Evolutionary conservation across 2,113 vertebrate genomes (phyloP), one percentile per base, ranked within the genome.

Genomic region (Budorcas taxicolor): DNA sequence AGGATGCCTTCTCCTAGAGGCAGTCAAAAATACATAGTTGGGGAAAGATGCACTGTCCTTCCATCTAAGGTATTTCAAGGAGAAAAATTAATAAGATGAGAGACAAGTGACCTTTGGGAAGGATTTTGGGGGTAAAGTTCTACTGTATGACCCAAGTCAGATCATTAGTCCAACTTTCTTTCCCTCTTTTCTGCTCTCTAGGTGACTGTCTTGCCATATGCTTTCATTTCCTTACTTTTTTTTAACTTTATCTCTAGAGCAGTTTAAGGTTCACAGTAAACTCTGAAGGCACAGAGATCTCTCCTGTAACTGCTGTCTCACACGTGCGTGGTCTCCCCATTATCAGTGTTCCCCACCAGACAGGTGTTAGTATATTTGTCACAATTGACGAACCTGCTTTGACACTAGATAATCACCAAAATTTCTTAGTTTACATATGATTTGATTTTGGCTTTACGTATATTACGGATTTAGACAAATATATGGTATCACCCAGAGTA

Each of bases 311-410:
- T 19, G 2, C 52, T 74, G 19, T 6, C 8, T n/a, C 10, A 50
- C 6, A 25, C 9, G 10, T 14, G 27, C 12, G 8, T 17, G 47
- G 3, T 6, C 8, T 50, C 12, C 36, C 7, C 17, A 1, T 33
- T 8, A 55, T 43, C 33, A 89, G 4, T 27, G 40, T 25, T 33
- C 11, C 36, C 31, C 31, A 31, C 23, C 43, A 40, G 52, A 50
- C 33, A 17, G 43, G 9, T 40, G 19, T 40, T 31, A 64, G 25
- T 40, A 23, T 31, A 8, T 47, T 57, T 67, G 5, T 71, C 45
- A 45, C 3, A 9, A 4, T 0, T 12, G 17, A 50, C 2, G 19
- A 57, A 12, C 43, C 53, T 40, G 3, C 47, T 53, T 17, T 53
- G 57, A 64, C n/a, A 64, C 27, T 4, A 27, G 17, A 27, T 25